Conservation (phyloP, 2,113 vertebrate species). For the Poecilia latipinna region DNA sequence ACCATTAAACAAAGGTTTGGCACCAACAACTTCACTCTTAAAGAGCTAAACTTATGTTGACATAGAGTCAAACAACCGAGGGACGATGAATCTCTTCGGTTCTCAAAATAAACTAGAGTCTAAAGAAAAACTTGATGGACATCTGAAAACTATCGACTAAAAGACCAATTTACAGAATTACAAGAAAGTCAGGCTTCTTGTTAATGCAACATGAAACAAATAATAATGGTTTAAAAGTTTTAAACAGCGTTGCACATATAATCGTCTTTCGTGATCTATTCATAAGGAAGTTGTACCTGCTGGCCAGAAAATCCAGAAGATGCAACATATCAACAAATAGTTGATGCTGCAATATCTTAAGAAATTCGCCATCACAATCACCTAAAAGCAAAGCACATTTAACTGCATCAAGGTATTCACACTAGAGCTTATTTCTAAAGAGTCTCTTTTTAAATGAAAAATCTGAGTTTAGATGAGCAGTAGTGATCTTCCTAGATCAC, state of each 20-base stretch:
- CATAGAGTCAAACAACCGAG: not conserved
- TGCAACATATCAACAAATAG: constrained; percentile 25
- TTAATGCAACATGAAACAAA: not conserved
- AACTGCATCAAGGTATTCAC: not conserved
- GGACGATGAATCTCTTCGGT: not conserved
- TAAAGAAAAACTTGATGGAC: not conserved
- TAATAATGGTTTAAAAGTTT: not conserved
- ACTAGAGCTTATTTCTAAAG: not conserved
- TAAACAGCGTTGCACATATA: not conserved
- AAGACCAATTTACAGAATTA: not conserved
- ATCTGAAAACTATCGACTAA: not conserved
- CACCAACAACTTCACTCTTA: not conserved
- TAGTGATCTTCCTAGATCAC: not conserved
- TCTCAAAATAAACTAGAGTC: not conserved
- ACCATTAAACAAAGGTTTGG: not conserved
- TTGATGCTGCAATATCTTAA: constrained; percentile 10
- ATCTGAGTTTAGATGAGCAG: not conserved
- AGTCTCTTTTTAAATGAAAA: not conserved
- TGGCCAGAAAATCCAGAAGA: constrained; percentile 31
- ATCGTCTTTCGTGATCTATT: not conserved
- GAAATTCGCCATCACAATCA: constrained; percentile 27
- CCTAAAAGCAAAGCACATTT: constrained; percentile 31
- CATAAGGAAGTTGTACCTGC: constrained; percentile 48
- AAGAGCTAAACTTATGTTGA: not conserved
- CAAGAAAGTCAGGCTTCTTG: not conserved